Base-by-base conservation (phyloP, 2,113 vertebrate species). In the Connochaetes taurinus region DNA sequence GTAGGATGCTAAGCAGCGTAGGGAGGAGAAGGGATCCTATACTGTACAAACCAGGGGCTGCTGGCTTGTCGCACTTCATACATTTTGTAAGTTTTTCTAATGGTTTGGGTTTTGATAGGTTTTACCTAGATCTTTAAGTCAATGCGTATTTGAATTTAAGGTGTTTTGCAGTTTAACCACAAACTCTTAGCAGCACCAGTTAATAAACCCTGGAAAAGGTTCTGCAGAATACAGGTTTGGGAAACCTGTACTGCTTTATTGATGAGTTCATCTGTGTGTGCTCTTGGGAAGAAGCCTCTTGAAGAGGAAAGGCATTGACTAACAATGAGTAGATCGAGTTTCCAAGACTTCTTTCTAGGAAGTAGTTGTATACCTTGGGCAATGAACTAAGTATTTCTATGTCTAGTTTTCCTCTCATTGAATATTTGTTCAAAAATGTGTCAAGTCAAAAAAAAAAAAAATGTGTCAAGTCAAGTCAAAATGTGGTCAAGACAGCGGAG, bases 41-140 rank as follows among this genome's bases (percentile, higher is more conserved):
- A 27, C 40, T 95, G 3, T 90, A 67, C 88, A 97, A 94, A 74
- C 78, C 40, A 57, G 19, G 64, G 93, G 29, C 40, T 78, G 3
- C 12, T 80, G 4, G 25, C 16, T 80, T 4, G 19, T 58, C 8
- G 17, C 40, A 64, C 36, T 91, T 80, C 40, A 90, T 27, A n/a
- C 14, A 21, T 36, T 90, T 86, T 31, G 7, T 19, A 83, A 57
- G 13, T 64, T 92, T 93, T 96, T 87, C 33, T 33, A n/a, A 31
- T 29, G 7, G 5, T 16, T 91, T 80, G 2, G 17, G 15, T 78
- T 40, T 19, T 29, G 6, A 25, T 80, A 78, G 43, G 10, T 53
- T 91, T 97, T 50, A 88, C 45, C 31, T 91, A 85, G 33, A 19
- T 84, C 50, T 86, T 95, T 62, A 93, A 71, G 36, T 93, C 93